Conservation (phyloP, 92 coral and sea anemone genomes). For the Siderastrea siderea region DNA sequence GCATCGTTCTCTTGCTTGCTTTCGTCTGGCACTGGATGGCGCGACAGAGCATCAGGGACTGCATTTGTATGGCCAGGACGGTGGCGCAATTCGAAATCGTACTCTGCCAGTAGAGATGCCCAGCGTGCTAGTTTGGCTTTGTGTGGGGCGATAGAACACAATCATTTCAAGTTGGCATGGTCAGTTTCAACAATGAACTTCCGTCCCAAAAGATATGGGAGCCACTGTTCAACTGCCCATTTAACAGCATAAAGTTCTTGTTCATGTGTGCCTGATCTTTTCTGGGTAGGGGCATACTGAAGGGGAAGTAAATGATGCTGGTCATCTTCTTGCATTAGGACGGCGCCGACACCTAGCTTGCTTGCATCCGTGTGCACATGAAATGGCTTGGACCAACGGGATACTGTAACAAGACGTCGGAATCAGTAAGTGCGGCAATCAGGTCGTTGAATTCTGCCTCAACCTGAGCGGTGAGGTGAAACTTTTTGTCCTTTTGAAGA, state of each 20-base stretch:
- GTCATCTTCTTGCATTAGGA: too few species aligned
- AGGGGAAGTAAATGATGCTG: constrained; percentile 1
- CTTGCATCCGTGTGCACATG: too few species aligned
- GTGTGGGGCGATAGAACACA: neutral
- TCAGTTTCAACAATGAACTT: neutral
- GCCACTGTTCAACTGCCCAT: constrained; percentile 32
- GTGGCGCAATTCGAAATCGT: neutral
- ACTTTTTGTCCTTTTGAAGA: too few species aligned
- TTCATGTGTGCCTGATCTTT: constrained; percentile 13
- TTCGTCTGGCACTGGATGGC: constrained; percentile 9
- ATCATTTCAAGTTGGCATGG: neutral
- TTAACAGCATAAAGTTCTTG: constrained; percentile 34
- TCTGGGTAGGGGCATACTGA: constrained; percentile 34
- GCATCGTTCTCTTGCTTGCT: neutral
- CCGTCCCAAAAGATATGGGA: constrained; percentile 3
- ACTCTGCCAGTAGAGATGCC: constrained; percentile 4
- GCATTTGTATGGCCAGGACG: constrained; percentile 1
- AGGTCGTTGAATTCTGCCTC: too few species aligned
- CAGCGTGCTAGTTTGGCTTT: constrained; percentile 9
- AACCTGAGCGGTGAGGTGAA: too few species aligned
- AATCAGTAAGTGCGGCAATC: too few species aligned
- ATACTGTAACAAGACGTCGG: too few species aligned
- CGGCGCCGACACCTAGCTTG: too few species aligned
- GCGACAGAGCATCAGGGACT: constrained; percentile 32
- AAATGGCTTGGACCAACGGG: too few species aligned